These are phyloP conservation scores for Dascyllus trimaculatus DNA, from an alignment of 2,113 vertebrate genomes.

Conservation along the genomic window DNA sequence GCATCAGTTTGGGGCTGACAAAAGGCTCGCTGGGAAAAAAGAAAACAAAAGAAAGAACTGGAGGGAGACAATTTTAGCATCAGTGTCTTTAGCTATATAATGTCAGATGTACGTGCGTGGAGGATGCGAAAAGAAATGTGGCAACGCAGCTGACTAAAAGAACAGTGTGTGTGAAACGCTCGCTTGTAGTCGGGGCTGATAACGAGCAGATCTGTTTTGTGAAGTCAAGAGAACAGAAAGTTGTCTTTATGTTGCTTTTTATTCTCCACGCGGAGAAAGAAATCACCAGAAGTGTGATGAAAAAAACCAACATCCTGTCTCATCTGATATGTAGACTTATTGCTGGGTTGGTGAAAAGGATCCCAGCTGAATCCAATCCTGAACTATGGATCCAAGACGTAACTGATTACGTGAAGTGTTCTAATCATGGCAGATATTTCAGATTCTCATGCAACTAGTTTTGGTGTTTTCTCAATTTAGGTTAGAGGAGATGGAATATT, in stretches of 20 bases:
- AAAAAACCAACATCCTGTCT: too few species aligned
- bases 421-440: too few species aligned
- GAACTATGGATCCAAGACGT: too few species aligned
- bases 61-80: conserved; percentile 15
- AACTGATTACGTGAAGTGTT: too few species aligned
- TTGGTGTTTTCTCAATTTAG: too few species aligned
- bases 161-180: conserved; percentile 3
- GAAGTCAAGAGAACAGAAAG: too few species aligned
- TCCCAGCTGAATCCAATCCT: too few species aligned
- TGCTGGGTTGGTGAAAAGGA: not conserved
- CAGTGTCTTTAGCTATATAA: conserved; percentile 19
- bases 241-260: not conserved
- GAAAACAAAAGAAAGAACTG: conserved; percentile 12
- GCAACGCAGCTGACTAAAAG: not conserved
- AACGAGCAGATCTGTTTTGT: not conserved
- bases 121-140: conserved; percentile 8
- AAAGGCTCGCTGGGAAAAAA: conserved; percentile 13
- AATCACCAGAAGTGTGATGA: too few species aligned
- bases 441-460: too few species aligned
- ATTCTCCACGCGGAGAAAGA: too few species aligned
- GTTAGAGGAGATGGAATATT: too few species aligned
- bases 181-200: not conserved
- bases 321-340: not conserved
- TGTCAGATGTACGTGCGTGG: conserved; percentile 1
- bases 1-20: conserved; percentile 48